These are phyloP conservation scores for Bufo bufo DNA, from an alignment of 2,113 vertebrate genomes.

Conservation along the genomic window DNA sequence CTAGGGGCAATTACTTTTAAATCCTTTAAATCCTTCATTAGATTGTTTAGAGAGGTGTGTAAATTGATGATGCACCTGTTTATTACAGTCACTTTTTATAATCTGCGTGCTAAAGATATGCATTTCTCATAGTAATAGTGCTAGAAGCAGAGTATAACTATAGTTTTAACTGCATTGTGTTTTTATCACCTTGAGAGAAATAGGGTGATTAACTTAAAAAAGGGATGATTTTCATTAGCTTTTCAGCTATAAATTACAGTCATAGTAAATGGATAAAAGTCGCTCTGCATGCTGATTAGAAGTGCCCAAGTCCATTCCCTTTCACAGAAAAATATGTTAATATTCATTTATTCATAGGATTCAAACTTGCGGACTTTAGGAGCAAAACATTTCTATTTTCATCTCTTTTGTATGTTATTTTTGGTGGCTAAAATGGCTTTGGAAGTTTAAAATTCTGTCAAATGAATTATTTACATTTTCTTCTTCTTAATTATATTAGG, in stretches of 20 bases:
- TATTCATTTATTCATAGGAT: constrained; percentile 8
- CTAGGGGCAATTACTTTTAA: constrained; percentile 51
- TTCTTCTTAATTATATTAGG: neutral
- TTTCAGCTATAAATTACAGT: constrained; percentile 50
- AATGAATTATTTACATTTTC: neutral
- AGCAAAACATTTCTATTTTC: constrained; percentile 9
- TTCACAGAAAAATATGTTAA: constrained; percentile 9
- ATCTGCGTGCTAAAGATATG: constrained; percentile 49
- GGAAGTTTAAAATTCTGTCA: neutral
- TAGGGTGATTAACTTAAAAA: constrained; percentile 49
- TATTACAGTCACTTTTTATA: constrained; percentile 48
- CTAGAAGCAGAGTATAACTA: constrained; percentile 40
- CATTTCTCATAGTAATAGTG: constrained; percentile 27
- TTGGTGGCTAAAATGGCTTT: constrained; percentile 14
- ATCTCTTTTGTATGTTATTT: neutral
- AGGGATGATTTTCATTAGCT: constrained; percentile 50
- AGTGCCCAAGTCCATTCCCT: neutral
- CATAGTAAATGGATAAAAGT: neutral
- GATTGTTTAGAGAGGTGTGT: constrained; percentile 47
- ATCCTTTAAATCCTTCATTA: constrained; percentile 53
- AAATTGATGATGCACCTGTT: constrained; percentile 57
- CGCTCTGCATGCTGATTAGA: constrained; percentile 13
- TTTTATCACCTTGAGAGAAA: constrained; percentile 55
- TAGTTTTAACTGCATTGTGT: constrained; percentile 41
- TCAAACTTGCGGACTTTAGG: neutral